These are phyloP conservation scores for Andrena flavipes DNA, from an alignment of 2,888 invertebrate genomes.

Conservation along the genomic window DNA sequence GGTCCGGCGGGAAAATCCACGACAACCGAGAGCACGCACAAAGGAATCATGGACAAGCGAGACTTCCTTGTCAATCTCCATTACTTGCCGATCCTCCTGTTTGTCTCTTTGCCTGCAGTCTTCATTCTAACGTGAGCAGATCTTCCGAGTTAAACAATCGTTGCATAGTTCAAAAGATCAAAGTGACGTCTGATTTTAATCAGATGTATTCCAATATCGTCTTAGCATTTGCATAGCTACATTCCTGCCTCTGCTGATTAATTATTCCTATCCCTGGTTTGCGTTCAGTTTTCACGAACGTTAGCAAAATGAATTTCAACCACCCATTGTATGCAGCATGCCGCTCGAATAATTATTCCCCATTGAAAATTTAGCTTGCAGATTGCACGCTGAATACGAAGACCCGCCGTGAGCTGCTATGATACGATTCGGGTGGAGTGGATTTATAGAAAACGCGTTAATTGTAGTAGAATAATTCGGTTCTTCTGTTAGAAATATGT, in stretches of 20 bases:
- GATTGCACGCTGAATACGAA: neutral
- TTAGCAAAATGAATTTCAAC: neutral
- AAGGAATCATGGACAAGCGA: conserved; percentile 73
- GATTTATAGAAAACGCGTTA: neutral
- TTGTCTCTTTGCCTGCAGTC: conserved; percentile 74
- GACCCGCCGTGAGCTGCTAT: neutral
- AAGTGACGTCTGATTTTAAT: too few species aligned
- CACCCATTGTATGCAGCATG: neutral
- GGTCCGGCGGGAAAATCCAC: conserved; percentile 50
- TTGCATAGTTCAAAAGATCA: too few species aligned
- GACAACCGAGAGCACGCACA: conserved; percentile 25
- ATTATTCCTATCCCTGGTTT: neutral
- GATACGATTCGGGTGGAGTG: neutral
- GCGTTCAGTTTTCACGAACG: neutral
- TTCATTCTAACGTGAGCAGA: conserved; percentile 77
- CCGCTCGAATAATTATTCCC: neutral
- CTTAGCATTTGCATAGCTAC: neutral
- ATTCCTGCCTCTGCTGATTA: neutral
- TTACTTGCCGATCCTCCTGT: conserved; percentile 77
- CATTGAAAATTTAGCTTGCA: conserved; percentile 15
- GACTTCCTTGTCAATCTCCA: conserved; percentile 75
- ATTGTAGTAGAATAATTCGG: neutral
- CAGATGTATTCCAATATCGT: neutral
- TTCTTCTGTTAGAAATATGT: neutral
- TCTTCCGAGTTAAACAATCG: neutral